Percentiles rank a stretch among this genome's conserved stretches.
Conservation (phyloP, 2,888 invertebrate species). For the Eulithis testata region DNA sequence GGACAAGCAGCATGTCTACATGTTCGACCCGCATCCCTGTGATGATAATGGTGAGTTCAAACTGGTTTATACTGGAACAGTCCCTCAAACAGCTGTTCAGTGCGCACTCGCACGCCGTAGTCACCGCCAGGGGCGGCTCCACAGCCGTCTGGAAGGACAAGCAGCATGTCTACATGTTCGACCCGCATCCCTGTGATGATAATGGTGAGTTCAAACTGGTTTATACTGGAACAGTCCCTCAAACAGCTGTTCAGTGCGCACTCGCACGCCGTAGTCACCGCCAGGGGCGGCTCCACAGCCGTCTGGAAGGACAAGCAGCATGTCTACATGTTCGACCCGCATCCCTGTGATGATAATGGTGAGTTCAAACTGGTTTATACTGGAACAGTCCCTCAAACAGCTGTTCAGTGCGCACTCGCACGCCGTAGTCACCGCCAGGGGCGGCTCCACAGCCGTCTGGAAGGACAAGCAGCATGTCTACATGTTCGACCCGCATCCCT, state of each 20-base stretch:
- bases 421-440: constrained; percentile 84
- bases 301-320: constrained; percentile 81
- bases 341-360: constrained; percentile 78
- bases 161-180: constrained; percentile 80
- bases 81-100: constrained; percentile 64
- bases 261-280: constrained; percentile 81
- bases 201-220: constrained; percentile 19
- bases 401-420: constrained; percentile 66
- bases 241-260: constrained; percentile 63
- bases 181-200: constrained; percentile 85
- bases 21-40: constrained; percentile 86
- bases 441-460: constrained; percentile 84
- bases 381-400: no score
- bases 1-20: constrained; percentile 73
- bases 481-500: constrained; percentile 85
- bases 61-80: no score
- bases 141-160: constrained; percentile 83
- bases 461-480: constrained; percentile 74
- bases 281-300: constrained; percentile 81
- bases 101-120: constrained; percentile 72
- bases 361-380: background rate
- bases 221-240: no score
- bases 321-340: constrained; percentile 85
- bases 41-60: constrained; percentile 61
- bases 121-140: constrained; percentile 84